Evolutionary conservation across 2,113 vertebrate species (phyloP).

Genomic region (Camelus dromedarius): DNA sequence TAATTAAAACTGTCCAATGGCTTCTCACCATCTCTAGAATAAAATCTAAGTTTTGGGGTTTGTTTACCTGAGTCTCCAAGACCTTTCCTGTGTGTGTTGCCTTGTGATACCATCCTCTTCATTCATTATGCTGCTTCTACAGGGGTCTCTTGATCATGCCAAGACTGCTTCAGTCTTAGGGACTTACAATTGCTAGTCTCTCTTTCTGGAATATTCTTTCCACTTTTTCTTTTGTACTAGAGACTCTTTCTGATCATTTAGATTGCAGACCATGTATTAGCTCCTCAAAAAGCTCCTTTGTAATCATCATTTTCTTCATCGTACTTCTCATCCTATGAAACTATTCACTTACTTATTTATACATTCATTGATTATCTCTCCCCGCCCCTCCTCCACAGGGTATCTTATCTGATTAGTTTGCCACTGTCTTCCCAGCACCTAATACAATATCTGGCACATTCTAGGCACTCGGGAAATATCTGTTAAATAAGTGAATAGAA

Average conservation of each 20-base stretch:
- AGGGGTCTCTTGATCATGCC: neutral
- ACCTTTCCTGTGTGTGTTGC: neutral
- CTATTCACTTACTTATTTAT: constrained; percentile 22
- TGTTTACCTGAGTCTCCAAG: neutral
- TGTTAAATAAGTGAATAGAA: neutral
- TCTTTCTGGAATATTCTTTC: neutral
- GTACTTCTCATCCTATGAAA: neutral
- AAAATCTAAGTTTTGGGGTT: neutral
- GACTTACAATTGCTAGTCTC: neutral
- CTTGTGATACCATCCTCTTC: neutral
- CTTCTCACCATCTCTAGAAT: neutral
- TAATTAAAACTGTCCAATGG: neutral
- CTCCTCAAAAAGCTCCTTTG: neutral
- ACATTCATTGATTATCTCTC: neutral
- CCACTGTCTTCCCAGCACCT: neutral
- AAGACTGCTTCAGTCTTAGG: neutral
- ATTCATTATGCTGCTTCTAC: neutral
- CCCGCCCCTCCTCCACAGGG: neutral
- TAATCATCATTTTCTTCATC: neutral
- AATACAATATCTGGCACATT: neutral
- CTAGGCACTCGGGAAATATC: neutral
- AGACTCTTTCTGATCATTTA: neutral
- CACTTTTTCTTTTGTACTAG: neutral
- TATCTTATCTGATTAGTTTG: neutral
- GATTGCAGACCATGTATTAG: neutral